Percentiles rank a stretch among this genome's conserved stretches.
These are phyloP conservation scores for Gandaritis pyraliata DNA, from an alignment of 2,888 invertebrate genomes.

Conservation along the genomic window DNA sequence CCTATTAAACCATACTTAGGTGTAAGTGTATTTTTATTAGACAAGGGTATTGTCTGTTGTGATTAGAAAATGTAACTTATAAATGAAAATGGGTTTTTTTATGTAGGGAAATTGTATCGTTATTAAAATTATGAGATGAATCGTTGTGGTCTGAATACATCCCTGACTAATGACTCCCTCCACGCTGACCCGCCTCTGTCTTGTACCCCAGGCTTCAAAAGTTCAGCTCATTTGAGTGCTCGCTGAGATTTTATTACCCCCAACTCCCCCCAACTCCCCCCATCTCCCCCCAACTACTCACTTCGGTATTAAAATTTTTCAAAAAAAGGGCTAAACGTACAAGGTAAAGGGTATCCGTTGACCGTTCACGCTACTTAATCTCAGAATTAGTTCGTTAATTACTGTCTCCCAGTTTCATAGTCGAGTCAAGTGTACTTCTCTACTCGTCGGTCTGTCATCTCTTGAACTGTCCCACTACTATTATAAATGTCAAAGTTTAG, in stretches of 20 bases:
- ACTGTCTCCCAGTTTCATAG: slow-evolving; percentile 60
- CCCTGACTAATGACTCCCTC: slow-evolving; percentile 75
- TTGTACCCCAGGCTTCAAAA: slow-evolving; percentile 82
- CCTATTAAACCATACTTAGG: too few species aligned
- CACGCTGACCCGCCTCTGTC: slow-evolving; percentile 78
- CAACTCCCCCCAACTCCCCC: slow-evolving; percentile 74
- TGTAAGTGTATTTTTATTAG: too few species aligned
- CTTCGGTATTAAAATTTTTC: slow-evolving; percentile 71
- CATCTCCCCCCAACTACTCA: slow-evolving; percentile 79
- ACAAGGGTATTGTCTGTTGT: too few species aligned
- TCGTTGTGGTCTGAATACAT: slow-evolving; percentile 49
- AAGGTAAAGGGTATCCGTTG: slow-evolving; percentile 72
- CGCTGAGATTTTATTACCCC: slow-evolving; percentile 83
- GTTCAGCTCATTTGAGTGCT: slow-evolving; percentile 84
- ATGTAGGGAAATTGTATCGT: too few species aligned
- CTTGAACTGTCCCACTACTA: slow-evolving; percentile 32
- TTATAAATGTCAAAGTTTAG: too few species aligned
- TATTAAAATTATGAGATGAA: slow-evolving; percentile 1
- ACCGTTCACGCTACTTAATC: slow-evolving; percentile 77
- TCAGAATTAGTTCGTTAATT: slow-evolving; percentile 76
- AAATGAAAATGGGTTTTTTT: too few species aligned
- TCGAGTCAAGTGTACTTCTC: slow-evolving; percentile 41
- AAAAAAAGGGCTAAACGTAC: slow-evolving; percentile 75
- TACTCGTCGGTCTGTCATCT: slow-evolving; percentile 28
- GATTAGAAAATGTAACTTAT: too few species aligned